These are phyloP conservation scores for Carcharodon carcharias DNA, from an alignment of 2,797 vertebrate genomes.

Conservation along the genomic window DNA sequence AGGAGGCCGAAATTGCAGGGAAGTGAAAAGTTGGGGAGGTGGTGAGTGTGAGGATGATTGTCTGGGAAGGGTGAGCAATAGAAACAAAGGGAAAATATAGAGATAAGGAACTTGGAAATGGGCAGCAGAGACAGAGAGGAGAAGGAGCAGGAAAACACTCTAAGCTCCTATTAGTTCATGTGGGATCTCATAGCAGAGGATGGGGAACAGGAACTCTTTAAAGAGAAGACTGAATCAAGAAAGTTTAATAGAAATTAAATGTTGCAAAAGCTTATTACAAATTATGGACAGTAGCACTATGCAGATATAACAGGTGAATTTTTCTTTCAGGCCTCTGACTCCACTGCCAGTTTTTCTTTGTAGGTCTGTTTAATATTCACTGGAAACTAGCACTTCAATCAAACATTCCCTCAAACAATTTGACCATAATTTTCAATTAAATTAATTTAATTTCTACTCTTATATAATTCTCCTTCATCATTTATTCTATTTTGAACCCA, in stretches of 20 bases:
- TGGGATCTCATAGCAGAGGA: neutral
- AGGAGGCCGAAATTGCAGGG: neutral
- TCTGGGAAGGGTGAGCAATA: neutral
- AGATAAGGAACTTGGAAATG: neutral
- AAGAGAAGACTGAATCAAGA: neutral
- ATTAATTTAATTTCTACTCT: neutral
- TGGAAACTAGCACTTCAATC: neutral
- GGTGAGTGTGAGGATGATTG: neutral
- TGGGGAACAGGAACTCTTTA: neutral
- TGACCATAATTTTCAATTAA: constrained; percentile 6
- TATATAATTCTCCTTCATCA: neutral
- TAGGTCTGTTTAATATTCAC: neutral
- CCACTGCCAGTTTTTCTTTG: neutral
- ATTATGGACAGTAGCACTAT: neutral
- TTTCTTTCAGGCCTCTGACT: neutral
- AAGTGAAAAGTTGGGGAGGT: neutral
- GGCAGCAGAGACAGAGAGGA: neutral
- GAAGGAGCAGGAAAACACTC: neutral
- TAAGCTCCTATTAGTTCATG: neutral
- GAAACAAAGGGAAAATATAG: neutral
- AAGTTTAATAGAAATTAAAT: neutral
- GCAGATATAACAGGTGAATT: neutral
- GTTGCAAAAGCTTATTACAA: neutral
- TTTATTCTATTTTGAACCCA: neutral
- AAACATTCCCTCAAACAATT: too few species aligned